Conservation (phyloP, 2,113 vertebrate species). For the Mastomys natalensis region DNA sequence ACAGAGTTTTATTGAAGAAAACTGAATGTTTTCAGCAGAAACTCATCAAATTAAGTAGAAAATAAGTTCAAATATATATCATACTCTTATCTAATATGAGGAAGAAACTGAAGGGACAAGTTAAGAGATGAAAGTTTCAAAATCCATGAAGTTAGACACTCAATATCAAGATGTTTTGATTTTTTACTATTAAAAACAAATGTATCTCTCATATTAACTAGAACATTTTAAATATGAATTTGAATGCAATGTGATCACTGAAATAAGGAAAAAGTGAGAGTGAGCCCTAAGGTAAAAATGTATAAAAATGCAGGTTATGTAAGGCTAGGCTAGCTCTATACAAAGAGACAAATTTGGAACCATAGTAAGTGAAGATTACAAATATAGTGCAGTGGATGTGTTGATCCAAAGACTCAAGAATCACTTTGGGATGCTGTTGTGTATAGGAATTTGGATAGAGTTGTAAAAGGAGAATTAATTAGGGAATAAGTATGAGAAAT, state of each 20-base stretch:
- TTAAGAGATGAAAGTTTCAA: neutral
- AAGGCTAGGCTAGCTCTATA: neutral
- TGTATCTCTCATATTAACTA: neutral
- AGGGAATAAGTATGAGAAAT: neutral
- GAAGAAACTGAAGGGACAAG: neutral
- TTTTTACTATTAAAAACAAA: neutral
- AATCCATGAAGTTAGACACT: neutral
- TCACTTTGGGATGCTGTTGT: neutral
- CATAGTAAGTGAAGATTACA: neutral
- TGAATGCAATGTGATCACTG: neutral
- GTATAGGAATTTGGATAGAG: neutral
- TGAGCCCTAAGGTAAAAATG: neutral
- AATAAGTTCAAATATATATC: neutral
- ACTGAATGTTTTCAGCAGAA: neutral
- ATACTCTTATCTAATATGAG: neutral
- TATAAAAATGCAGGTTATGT: too few relatives aligned
- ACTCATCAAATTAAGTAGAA: constrained; percentile 7
- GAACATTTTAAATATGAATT: neutral
- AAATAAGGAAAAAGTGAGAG: neutral
- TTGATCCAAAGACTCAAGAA: neutral
- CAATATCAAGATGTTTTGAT: neutral
- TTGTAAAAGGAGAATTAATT: neutral
- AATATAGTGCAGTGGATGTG: neutral
- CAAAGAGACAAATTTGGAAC: neutral
- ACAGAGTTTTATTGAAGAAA: neutral